Percentiles rank a stretch among this genome's conserved stretches.
phyloP scores from a whole-genome alignment of 2,888 invertebrate genomes.

The Cataglyphis rosenhaueri region DNA sequence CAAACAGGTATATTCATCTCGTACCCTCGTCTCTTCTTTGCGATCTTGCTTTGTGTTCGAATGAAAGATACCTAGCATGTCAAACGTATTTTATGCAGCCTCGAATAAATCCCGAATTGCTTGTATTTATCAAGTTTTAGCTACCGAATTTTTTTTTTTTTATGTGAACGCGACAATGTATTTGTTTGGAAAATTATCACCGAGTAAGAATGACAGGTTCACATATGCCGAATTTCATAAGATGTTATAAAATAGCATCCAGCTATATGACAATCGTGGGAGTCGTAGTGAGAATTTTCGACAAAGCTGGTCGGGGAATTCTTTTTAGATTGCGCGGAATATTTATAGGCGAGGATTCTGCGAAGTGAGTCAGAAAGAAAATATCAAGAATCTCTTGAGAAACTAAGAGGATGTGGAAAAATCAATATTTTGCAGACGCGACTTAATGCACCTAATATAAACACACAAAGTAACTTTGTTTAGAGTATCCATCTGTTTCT shows the following conservation, averaged over 20 bases:
- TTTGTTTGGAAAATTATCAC: not conserved
- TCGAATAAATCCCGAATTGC: not conserved
- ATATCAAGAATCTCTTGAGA: conserved; percentile 12
- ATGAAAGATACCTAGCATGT: not conserved
- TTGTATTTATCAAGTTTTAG: not conserved
- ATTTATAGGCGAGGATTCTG: conserved; percentile 27
- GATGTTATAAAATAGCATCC: conserved; percentile 19
- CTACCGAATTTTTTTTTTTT: not conserved
- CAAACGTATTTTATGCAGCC: not conserved
- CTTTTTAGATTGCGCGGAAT: conserved; percentile 37
- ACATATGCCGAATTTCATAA: not conserved
- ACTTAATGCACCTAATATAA: not conserved
- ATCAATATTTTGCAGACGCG: conserved; percentile 8
- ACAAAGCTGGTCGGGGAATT: conserved; percentile 27
- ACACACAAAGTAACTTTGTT: not conserved
- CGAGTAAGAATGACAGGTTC: not conserved
- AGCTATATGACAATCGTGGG: conserved; percentile 9
- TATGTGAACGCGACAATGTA: not conserved
- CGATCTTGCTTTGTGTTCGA: conserved; percentile 3
- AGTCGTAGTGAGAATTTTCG: conserved; percentile 36
- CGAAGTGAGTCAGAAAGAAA: conserved; percentile 26
- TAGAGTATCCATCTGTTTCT: not conserved
- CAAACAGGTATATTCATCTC: conserved; percentile 29
- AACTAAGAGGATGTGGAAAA: not conserved
- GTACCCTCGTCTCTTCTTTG: not conserved